These are phyloP conservation scores for Pseudochaenichthys georgianus DNA, from an alignment of 2,797 vertebrate genomes.

Conservation along the genomic window DNA sequence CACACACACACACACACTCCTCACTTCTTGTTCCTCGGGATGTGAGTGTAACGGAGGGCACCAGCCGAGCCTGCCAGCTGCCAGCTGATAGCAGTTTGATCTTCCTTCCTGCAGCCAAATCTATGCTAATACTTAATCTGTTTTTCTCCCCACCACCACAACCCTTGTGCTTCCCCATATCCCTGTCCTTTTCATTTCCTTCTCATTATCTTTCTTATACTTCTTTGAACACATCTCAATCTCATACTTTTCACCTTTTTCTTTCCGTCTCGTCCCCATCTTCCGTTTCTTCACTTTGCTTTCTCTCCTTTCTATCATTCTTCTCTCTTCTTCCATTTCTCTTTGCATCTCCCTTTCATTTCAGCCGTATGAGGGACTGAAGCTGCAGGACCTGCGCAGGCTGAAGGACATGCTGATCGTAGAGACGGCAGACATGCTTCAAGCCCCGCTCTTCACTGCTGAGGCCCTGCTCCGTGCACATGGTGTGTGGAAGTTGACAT, in stretches of 20 bases:
- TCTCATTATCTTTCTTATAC: constrained; percentile 15
- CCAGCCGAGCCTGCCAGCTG: constrained; percentile 31
- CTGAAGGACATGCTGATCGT: constrained; percentile 99
- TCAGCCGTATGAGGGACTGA: constrained; percentile 96
- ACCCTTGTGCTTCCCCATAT: constrained; percentile 13
- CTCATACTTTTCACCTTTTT: not conserved
- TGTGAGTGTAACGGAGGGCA: constrained; percentile 35
- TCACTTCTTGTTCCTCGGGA: constrained; percentile 20
- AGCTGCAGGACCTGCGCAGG: constrained; percentile 94
- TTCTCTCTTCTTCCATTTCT: not conserved
- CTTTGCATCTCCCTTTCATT: not conserved
- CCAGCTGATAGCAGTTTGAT: constrained; percentile 63
- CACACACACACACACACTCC: too few species aligned
- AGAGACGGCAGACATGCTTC: constrained; percentile 99
- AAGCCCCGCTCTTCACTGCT: constrained; percentile 98
- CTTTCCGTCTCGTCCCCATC: constrained; percentile 5
- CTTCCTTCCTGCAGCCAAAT: constrained; percentile 63
- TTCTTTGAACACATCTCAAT: constrained; percentile 14
- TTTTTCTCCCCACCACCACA: constrained; percentile 13
- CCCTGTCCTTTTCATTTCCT: constrained; percentile 26
- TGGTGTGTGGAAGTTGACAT: constrained; percentile 77
- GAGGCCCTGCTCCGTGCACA: constrained; percentile 97
- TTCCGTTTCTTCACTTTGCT: not conserved
- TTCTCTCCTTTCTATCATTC: not conserved
- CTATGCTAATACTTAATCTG: constrained; percentile 63